These are phyloP conservation scores for Tipula confusa DNA, from an alignment of 2,888 invertebrate species.

Conservation along the genomic window DNA sequence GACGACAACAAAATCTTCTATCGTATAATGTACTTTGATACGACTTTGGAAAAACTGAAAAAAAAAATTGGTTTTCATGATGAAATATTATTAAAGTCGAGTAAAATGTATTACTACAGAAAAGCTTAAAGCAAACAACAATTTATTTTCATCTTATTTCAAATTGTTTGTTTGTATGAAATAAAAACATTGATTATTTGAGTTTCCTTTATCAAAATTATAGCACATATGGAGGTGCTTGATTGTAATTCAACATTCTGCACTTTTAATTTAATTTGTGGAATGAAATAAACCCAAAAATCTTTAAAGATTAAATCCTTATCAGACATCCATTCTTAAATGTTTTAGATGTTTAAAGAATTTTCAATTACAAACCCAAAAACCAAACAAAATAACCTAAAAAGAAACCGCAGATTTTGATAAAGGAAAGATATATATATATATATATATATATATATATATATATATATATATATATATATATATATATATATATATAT, in stretches of 20 bases:
- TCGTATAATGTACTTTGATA: neutral
- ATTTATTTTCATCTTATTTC: neutral
- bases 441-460: too few relatives aligned
- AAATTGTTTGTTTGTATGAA: neutral
- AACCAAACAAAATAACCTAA: neutral
- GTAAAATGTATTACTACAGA: neutral
- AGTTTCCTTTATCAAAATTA: too few relatives aligned
- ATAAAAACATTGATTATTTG: neutral
- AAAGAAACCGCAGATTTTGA: neutral
- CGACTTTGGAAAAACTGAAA: neutral
- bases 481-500: too few relatives aligned
- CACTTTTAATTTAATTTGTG: too few relatives aligned
- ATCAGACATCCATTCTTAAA: too few relatives aligned
- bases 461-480: too few relatives aligned
- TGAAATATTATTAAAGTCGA: neutral
- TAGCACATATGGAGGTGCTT: too few relatives aligned
- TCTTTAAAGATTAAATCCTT: too few relatives aligned
- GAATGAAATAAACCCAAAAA: too few relatives aligned
- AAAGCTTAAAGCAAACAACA: neutral
- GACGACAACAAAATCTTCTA: neutral
- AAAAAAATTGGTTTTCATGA: neutral
- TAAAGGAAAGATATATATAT: neutral
- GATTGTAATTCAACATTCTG: too few relatives aligned
- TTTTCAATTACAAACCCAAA: neutral
- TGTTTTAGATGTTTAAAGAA: neutral